phyloP scores from a whole-genome alignment of 2,888 invertebrate species.

The Habrosyne pyritoides region DNA sequence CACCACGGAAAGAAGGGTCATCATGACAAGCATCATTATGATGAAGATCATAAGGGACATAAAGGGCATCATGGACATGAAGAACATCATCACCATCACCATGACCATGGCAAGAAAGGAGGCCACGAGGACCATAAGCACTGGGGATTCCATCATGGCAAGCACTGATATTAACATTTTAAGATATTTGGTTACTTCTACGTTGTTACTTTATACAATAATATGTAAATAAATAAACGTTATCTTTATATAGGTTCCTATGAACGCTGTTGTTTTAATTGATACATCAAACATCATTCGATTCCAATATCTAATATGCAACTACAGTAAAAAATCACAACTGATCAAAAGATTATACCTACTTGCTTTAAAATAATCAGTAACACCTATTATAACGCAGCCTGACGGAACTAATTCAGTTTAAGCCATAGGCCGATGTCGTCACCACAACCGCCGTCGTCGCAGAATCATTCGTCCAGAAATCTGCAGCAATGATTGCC shows the following conservation, averaged over 20 bases:
- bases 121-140: slow-evolving; percentile 90
- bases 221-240: slow-evolving; percentile 68
- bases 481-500: slow-evolving; percentile 77
- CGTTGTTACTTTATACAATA: slow-evolving; percentile 59
- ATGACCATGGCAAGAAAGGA: slow-evolving; percentile 91
- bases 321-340: background rate
- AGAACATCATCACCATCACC: slow-evolving; percentile 89
- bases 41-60: slow-evolving; percentile 91
- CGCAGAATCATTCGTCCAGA: slow-evolving; percentile 76
- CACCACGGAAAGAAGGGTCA: slow-evolving; percentile 92
- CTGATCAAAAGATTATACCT: background rate
- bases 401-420: slow-evolving; percentile 72
- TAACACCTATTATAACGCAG: slow-evolving; percentile 30
- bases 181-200: slow-evolving; percentile 54
- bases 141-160: slow-evolving; percentile 86
- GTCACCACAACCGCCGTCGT: slow-evolving; percentile 55
- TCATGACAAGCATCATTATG: slow-evolving; percentile 91
- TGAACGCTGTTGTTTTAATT: background rate
- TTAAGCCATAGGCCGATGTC: slow-evolving; percentile 70
- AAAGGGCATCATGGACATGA: slow-evolving; percentile 91
- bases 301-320: background rate
- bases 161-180: slow-evolving; percentile 69
- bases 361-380: slow-evolving; percentile 30
- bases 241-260: slow-evolving; percentile 5
- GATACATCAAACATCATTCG: background rate